These are phyloP conservation scores for Tenthredo notha DNA, from an alignment of 2,888 invertebrate species.

Conservation along the genomic window DNA sequence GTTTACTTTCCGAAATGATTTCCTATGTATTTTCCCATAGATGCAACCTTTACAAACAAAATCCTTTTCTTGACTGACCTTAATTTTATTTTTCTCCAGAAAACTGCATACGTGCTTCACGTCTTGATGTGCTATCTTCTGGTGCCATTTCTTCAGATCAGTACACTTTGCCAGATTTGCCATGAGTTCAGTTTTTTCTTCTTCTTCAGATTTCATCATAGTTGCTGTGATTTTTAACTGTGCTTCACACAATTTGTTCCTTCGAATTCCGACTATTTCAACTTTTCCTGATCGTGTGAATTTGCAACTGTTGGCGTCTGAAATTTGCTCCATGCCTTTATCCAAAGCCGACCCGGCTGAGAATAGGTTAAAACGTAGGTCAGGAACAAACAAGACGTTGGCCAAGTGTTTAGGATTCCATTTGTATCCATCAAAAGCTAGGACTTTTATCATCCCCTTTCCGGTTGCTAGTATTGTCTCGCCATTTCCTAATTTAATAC, in stretches of 20 bases:
- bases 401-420: slow-evolving; percentile 3
- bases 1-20: slow-evolving; percentile 59
- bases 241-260: slow-evolving; percentile 1
- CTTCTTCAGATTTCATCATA: neutral
- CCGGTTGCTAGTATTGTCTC: neutral
- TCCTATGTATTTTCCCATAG: slow-evolving; percentile 62
- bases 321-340: slow-evolving; percentile 10
- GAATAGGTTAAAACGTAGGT: neutral
- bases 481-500: neutral
- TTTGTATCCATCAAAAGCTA: neutral
- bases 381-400: neutral
- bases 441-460: neutral
- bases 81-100: slow-evolving; percentile 54
- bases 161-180: slow-evolving; percentile 8
- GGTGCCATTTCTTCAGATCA: slow-evolving; percentile 60
- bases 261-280: neutral
- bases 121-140: slow-evolving; percentile 61
- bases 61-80: neutral
- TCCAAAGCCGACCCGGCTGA: slow-evolving; percentile 7
- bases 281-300: neutral
- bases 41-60: slow-evolving; percentile 60
- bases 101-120: slow-evolving; percentile 57
- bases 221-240: neutral
- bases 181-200: slow-evolving; percentile 4
- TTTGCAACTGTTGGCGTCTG: neutral